Conservation (phyloP, 2,113 vertebrate species). For the Paracanthobrama guichenoti region DNA sequence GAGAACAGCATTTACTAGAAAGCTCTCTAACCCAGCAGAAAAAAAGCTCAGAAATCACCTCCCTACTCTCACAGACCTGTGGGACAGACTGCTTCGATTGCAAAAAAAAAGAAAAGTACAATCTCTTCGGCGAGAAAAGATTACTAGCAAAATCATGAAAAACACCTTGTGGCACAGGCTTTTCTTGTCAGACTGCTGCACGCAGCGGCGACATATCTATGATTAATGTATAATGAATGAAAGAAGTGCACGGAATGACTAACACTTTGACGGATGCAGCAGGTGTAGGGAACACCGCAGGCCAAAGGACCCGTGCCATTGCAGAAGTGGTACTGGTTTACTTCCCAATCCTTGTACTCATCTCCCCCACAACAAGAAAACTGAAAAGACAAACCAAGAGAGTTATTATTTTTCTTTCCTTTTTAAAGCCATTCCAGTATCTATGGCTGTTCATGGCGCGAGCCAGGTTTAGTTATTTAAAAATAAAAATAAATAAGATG, state of each 20-base stretch:
- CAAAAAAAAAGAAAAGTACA: background rate
- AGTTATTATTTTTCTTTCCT: background rate
- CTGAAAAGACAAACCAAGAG: slow-evolving; percentile 60
- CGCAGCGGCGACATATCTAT: background rate
- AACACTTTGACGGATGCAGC: slow-evolving; percentile 80
- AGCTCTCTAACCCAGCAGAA: slow-evolving; percentile 7
- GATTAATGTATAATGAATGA: slow-evolving; percentile 2
- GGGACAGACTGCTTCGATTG: background rate
- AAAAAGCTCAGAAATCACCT: slow-evolving; percentile 16
- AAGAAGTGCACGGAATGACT: slow-evolving; percentile 36
- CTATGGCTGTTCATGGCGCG: no score
- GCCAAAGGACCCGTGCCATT: slow-evolving; percentile 82
- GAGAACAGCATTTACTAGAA: slow-evolving; percentile 21
- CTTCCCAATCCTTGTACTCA: slow-evolving; percentile 86
- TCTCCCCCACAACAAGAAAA: slow-evolving; percentile 91
- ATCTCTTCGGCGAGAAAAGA: background rate
- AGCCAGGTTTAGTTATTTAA: no score
- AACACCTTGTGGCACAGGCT: background rate
- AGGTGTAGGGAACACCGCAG: slow-evolving; percentile 88
- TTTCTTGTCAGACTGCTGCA: background rate
- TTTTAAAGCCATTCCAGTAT: no score
- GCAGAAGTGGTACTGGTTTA: slow-evolving; percentile 88
- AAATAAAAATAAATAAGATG: no score
- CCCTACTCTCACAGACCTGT: background rate
- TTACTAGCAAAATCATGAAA: slow-evolving; percentile 8